Base-by-base conservation (phyloP, 2,113 vertebrate genomes). In the Catagonus wagneri region DNA sequence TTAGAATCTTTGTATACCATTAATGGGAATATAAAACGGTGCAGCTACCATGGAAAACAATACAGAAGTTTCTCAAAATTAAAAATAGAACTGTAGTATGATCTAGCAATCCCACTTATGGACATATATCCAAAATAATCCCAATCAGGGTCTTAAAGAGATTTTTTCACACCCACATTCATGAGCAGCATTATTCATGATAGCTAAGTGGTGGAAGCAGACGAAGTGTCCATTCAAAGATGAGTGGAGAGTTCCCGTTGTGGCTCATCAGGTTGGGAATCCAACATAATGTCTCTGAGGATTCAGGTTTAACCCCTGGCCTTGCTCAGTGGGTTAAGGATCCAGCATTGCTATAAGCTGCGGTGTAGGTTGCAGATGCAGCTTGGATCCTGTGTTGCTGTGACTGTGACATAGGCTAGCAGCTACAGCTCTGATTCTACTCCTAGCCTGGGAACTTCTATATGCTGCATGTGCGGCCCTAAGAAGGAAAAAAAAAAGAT, bases 141-240 rank as follows among this genome's bases (percentile, higher is more conserved):
- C 60, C 81, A 74, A 81, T 25, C n/a, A 74, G 44, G 29, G n/a
- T 94, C 32, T 63, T 83, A 58, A 94, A 65, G 85, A 74, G 56
- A 9, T 12, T 44, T 74, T 74, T 89, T 14, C 34, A 81, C 20
- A 71, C 1, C 34, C 25, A 29, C 10, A 7, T 83, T 87, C 44
- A 54, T 29, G n/a, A 65, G 25, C 54, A 81, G 22, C 25, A 20
- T 25, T 60, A 44, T 52, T 80, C 34, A 75, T 14, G 16, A 29
- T 9, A 72, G 32, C 50, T 19, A 72, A 78, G 63, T 90, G 13
- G 13, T n/a, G 27, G 36, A 80, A 94, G 23, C 36, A 60, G 22
- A 13, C 7, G 19, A 65, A 27, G 10, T 22, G 23, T 68, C 22
- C 16, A 17, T 34, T 7, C 19, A 10, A 27, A 54, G 60, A n/a